Evolutionary conservation across 2,797 vertebrate species (phyloP), one percentile per base, ranked within the genome.

Genomic region (Squalus acanthias): DNA sequence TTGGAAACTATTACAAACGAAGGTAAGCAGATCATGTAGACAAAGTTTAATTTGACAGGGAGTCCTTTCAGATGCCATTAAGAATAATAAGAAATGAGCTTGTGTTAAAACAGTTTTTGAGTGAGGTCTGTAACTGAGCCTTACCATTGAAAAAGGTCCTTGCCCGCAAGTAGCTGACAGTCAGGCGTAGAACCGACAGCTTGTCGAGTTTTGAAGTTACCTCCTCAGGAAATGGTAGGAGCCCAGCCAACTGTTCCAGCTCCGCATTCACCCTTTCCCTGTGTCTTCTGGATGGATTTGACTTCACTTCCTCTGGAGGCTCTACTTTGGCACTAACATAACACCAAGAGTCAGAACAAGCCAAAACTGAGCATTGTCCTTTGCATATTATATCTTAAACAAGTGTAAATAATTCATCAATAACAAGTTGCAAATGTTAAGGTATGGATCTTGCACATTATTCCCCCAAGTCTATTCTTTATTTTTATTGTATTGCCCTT

Each of bases 261-360:
- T 98, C 98, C 0, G 97, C 97, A 91, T 98, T 98, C 96, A 98
- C 97, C 50, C 98, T 96, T 97, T 98, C 98, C 9, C 98, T 96
- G 85, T 98, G 98, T 50, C 98, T 97, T 96, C 98, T 98, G 96
- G 98, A 98, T 0, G 98, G 98, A 97, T 98, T 98, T 96, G 98
- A 98, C 96, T 97, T 97, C 82, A 97, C 96, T 0, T 98, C 97
- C 96, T 98, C 98, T 0, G 96, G 96, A 74, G 96, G 97, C 97
- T 98, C 98, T 96, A 97, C 97, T 96, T 98, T 98, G 97, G 96
- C 0, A 72, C 46, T n/a, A 39, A 95, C 24, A 72, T 24, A 39
- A 95, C 5, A 72, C 29, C 70, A 29, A 72, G 70, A 26, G 6
- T 72, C 24, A 72, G 5, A 72, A 26, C 22, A 72, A 72, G 70